A percentile compares a stretch with the other conserved stretches of the same genome.
Evolutionary conservation across 2,888 invertebrate species (phyloP).

Genomic region (Dicycla oo): DNA sequence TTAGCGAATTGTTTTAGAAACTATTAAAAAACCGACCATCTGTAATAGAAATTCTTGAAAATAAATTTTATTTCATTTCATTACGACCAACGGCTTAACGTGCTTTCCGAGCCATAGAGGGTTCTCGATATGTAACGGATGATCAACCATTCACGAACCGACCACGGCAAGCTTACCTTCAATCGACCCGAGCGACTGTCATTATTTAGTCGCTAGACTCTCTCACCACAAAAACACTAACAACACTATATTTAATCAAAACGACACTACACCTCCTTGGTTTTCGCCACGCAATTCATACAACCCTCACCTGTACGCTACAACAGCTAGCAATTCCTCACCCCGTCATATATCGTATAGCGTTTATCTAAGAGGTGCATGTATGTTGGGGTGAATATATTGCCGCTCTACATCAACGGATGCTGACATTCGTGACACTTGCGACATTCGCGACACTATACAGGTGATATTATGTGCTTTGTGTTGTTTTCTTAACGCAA

Average conservation of each 20-base stretch:
- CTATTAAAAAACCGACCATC: too few species aligned
- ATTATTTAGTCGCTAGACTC: too few species aligned
- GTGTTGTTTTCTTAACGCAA: slow-evolving; percentile 30
- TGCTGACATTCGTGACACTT: slow-evolving; percentile 70
- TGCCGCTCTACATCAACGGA: slow-evolving; percentile 72
- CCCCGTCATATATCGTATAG: slow-evolving; percentile 59
- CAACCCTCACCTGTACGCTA: slow-evolving; percentile 41
- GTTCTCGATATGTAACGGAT: too few species aligned
- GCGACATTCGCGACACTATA: slow-evolving; percentile 54
- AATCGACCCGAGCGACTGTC: too few species aligned
- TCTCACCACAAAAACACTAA: slow-evolving; percentile 3
- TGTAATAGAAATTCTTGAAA: too few species aligned
- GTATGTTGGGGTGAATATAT: slow-evolving; percentile 74
- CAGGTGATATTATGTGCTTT: slow-evolving; percentile 46
- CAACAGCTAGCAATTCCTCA: slow-evolving; percentile 65
- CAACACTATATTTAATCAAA: slow-evolving; percentile 31
- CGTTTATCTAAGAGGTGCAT: slow-evolving; percentile 73
- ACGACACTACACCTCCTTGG: slow-evolving; percentile 11
- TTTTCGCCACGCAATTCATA: slow-evolving; percentile 24
- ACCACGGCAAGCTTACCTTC: too few species aligned
- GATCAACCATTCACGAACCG: too few species aligned
- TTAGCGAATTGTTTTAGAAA: too few species aligned
- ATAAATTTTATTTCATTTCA: too few species aligned
- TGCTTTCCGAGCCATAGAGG: too few species aligned
- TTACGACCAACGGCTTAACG: too few species aligned